These are phyloP conservation scores for Hyposoter dolosus DNA, from an alignment of 2,888 invertebrate species.

Conservation along the genomic window DNA sequence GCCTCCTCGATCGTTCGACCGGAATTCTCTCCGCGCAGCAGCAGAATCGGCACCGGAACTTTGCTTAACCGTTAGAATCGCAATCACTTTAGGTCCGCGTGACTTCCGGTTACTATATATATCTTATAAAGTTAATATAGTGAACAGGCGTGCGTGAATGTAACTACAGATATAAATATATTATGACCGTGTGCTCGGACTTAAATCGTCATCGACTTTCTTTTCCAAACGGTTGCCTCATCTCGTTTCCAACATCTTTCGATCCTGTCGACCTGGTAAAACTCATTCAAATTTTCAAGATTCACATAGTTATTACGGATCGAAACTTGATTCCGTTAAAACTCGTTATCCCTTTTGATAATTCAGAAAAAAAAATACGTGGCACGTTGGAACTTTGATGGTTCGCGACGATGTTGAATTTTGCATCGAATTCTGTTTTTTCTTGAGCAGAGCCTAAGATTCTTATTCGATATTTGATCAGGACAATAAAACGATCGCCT, in stretches of 20 bases:
- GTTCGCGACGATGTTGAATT: too few species aligned
- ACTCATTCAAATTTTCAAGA: slow-evolving; percentile 19
- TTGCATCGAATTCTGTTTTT: too few species aligned
- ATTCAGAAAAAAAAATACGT: too few species aligned
- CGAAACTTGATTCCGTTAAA: not conserved
- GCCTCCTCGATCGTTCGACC: slow-evolving; percentile 26
- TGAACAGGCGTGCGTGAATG: slow-evolving; percentile 13
- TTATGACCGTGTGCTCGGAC: not conserved
- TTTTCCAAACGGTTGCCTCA: slow-evolving; percentile 51
- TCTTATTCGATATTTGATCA: too few species aligned
- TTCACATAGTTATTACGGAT: not conserved
- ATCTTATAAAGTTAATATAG: slow-evolving; percentile 41
- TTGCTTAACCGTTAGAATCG: slow-evolving; percentile 65
- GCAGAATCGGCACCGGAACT: slow-evolving; percentile 58
- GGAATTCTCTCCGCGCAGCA: not conserved
- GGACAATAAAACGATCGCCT: too few species aligned
- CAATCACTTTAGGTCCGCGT: slow-evolving; percentile 62
- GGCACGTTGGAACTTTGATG: too few species aligned
- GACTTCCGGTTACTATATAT: slow-evolving; percentile 65
- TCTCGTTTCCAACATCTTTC: slow-evolving; percentile 33
- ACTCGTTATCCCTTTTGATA: too few species aligned
- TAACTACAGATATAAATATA: not conserved
- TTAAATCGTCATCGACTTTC: slow-evolving; percentile 61
- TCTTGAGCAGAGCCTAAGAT: too few species aligned
- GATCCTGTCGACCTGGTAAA: slow-evolving; percentile 7